These are phyloP conservation scores for Leptothorax acervorum DNA, from an alignment of 2,888 invertebrate species.

Conservation along the genomic window DNA sequence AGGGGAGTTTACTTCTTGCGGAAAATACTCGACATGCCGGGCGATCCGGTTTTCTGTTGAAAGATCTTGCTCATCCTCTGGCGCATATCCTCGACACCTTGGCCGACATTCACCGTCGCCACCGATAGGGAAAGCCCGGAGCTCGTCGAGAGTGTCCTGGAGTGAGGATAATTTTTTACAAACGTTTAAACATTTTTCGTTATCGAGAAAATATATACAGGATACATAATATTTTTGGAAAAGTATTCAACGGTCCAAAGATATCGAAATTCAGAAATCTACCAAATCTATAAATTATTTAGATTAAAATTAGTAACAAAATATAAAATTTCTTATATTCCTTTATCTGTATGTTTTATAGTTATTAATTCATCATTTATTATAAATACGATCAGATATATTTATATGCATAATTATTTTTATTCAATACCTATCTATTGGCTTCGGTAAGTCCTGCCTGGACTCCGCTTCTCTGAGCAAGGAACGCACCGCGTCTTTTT, in stretches of 20 bases:
- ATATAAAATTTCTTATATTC: background rate
- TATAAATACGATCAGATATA: background rate
- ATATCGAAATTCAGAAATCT: background rate
- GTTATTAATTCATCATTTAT: constrained; percentile 1
- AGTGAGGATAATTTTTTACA: constrained; percentile 1
- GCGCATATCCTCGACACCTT: constrained; percentile 88
- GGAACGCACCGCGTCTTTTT: constrained; percentile 86
- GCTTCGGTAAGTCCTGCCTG: constrained; percentile 83
- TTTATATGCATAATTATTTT: background rate
- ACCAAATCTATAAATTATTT: background rate
- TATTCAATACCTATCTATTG: constrained; percentile 82
- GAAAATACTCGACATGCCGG: constrained; percentile 83
- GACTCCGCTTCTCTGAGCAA: constrained; percentile 87
- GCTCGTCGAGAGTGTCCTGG: constrained; percentile 80
- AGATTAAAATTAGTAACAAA: constrained; percentile 13
- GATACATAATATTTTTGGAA: background rate
- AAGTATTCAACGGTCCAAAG: background rate
- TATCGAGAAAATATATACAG: background rate
- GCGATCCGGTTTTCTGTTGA: constrained; percentile 83
- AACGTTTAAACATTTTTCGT: background rate
- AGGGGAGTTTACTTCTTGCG: constrained; percentile 79
- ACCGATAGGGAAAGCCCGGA: constrained; percentile 83
- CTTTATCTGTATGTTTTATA: background rate
- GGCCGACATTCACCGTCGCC: constrained; percentile 85
- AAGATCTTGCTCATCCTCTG: constrained; percentile 88